phyloP scores from a whole-genome alignment of 1,140 invertebrate genomes.

The Pseudachorutes palmiensis region DNA sequence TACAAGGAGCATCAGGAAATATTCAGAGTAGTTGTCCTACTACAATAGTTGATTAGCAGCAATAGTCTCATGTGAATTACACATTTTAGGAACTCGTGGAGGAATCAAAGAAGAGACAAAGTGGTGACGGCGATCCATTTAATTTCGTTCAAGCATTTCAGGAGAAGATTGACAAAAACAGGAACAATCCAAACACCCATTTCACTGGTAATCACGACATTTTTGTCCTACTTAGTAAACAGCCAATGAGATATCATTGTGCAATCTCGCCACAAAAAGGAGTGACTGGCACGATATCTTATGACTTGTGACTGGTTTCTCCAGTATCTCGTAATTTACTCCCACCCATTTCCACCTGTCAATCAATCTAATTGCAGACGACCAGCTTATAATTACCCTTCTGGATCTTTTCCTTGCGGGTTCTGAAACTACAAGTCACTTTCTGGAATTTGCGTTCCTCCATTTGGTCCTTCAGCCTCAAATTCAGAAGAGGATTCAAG shows the following conservation, averaged over 20 bases:
- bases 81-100: not conserved
- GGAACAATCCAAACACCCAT: not conserved
- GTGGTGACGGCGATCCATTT: not conserved
- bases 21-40: not conserved
- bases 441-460: conserved; percentile 66
- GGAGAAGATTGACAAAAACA: not conserved
- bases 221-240: not conserved
- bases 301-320: too few species aligned
- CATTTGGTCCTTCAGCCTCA: conserved; percentile 66
- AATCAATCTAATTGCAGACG: conserved; percentile 2
- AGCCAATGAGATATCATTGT: not conserved
- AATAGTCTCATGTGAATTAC: too few species aligned
- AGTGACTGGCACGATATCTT: too few species aligned
- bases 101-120: not conserved
- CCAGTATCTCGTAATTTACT: too few species aligned
- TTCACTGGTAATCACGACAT: not conserved
- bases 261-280: not conserved
- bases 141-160: not conserved
- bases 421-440: conserved; percentile 70
- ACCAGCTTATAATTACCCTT: conserved; percentile 10
- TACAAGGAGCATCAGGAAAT: not conserved
- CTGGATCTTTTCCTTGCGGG: conserved; percentile 53
- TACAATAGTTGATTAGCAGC: not conserved
- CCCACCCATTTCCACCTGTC: too few species aligned
- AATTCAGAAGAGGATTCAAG: conserved; percentile 65